phyloP scores from a whole-genome alignment of 2,888 invertebrate genomes.

The Bellardia pandia region DNA sequence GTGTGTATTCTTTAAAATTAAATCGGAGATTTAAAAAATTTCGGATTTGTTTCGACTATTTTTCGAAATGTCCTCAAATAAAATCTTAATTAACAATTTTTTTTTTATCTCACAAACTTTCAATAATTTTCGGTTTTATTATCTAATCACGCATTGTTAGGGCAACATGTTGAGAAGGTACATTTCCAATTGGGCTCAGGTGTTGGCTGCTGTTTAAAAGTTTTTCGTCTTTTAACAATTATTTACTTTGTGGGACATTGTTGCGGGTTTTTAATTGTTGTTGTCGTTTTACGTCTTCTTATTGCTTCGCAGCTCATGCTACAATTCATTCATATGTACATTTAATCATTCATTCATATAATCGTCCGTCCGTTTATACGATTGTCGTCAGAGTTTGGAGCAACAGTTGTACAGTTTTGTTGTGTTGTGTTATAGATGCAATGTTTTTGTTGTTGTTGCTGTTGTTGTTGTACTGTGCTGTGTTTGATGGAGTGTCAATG shows the following conservation, averaged over 20 bases:
- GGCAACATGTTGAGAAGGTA: neutral
- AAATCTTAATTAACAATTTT: no score
- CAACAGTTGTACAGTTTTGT: slow-evolving; percentile 28
- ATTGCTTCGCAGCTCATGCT: slow-evolving; percentile 14
- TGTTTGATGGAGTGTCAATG: slow-evolving; percentile 76
- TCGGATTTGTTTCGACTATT: no score
- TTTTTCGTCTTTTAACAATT: slow-evolving; percentile 32
- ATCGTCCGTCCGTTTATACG: neutral
- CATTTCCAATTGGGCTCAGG: slow-evolving; percentile 8
- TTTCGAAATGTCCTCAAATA: no score
- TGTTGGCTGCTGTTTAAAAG: slow-evolving; percentile 11
- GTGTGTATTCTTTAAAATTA: no score
- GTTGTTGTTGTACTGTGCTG: slow-evolving; percentile 20
- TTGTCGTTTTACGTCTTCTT: slow-evolving; percentile 33
- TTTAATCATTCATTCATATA: slow-evolving; percentile 46
- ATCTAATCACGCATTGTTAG: neutral
- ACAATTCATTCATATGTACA: slow-evolving; percentile 28
- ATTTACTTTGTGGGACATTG: slow-evolving; percentile 46
- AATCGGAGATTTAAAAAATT: no score
- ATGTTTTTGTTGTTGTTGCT: slow-evolving; percentile 41
- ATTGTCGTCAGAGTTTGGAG: slow-evolving; percentile 17
- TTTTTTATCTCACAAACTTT: neutral
- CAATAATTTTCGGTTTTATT: neutral
- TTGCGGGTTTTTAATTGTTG: slow-evolving; percentile 33
- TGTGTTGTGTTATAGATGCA: slow-evolving; percentile 43